Conservation (phyloP, 2,797 vertebrate species). For the Tangara arthus region DNA sequence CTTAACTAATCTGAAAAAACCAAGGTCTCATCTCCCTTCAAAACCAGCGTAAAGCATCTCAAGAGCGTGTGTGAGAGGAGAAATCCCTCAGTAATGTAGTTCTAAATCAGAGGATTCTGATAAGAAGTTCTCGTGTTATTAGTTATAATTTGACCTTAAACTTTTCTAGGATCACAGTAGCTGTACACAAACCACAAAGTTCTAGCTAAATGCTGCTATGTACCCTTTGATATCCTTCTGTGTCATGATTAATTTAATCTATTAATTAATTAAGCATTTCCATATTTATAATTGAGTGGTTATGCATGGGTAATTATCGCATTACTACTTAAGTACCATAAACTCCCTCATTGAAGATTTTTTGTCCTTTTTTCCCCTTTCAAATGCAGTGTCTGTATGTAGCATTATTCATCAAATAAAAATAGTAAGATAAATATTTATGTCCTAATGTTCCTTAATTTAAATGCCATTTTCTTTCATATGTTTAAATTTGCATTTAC, state of each 20-base stretch:
- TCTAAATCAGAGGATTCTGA: background rate
- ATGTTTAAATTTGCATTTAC: background rate
- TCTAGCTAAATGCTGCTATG: background rate
- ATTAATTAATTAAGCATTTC: conserved; percentile 26
- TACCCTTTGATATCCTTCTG: background rate
- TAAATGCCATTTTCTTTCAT: background rate
- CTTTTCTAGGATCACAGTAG: background rate
- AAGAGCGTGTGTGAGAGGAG: background rate
- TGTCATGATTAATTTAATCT: conserved; percentile 42
- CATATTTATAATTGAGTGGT: conserved; percentile 36
- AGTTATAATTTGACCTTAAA: background rate
- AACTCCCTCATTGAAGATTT: background rate
- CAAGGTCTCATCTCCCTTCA: background rate
- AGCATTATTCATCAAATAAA: background rate
- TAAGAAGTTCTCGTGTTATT: background rate
- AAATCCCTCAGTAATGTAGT: background rate
- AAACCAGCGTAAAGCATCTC: background rate
- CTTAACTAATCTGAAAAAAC: background rate
- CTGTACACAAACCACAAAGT: background rate
- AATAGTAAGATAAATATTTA: background rate
- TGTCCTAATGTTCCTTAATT: background rate
- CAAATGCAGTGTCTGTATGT: background rate
- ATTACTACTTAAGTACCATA: conserved; percentile 29
- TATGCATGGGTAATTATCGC: conserved; percentile 34
- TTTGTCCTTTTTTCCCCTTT: background rate